Conservation (phyloP, 2,888 invertebrate species). For the Xanthia togata region DNA sequence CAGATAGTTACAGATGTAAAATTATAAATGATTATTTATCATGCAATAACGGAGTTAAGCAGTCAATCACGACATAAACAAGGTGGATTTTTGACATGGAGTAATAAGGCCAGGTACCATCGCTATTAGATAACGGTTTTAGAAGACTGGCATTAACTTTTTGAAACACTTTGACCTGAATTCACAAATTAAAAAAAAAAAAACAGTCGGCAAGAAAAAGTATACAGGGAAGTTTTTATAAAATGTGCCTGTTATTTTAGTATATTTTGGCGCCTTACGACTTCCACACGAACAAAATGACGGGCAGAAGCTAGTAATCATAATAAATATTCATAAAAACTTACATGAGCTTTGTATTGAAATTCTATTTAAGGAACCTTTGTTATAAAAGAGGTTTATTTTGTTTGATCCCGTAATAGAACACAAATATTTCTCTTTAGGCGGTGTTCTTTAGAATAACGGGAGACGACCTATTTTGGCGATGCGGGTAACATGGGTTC, state of each 20-base stretch:
- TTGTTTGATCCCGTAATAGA: constrained; percentile 26
- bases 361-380: constrained; percentile 27
- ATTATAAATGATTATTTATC: background rate
- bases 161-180: no score
- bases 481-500: constrained; percentile 27
- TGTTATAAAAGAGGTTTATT: constrained; percentile 19
- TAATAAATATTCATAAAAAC: background rate
- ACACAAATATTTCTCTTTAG: constrained; percentile 30
- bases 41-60: background rate
- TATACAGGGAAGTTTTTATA: no score
- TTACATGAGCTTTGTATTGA: background rate
- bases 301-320: background rate
- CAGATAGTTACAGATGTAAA: background rate
- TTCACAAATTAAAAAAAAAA: no score
- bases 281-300: no score
- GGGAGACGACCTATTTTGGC: background rate
- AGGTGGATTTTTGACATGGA: no score
- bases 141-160: no score
- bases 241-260: background rate
- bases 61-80: background rate
- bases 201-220: no score
- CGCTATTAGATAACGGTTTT: background rate
- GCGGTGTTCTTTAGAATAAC: background rate
- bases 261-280: background rate
- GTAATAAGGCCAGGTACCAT: no score